Percentiles rank a stretch among this genome's conserved stretches.
phyloP scores from a whole-genome alignment of 2,113 vertebrate genomes.

The Zapus hudsonius region DNA sequence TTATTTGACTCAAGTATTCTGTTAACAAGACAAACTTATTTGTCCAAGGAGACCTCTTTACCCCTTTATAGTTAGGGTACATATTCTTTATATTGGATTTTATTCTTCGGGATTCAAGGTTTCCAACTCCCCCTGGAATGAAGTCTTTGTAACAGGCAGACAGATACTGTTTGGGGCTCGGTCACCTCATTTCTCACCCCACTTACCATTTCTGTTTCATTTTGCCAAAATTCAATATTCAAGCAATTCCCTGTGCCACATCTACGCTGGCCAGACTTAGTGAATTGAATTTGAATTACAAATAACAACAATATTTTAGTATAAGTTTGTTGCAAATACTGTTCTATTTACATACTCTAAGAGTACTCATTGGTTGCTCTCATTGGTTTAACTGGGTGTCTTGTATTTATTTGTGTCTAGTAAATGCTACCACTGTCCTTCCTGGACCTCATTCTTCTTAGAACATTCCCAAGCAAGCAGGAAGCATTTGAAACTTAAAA shows the following conservation, averaged over 20 bases:
- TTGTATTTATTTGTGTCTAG: background rate
- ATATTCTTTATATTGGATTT: conserved; percentile 28
- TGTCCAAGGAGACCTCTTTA: conserved; percentile 53
- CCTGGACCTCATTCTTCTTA: background rate
- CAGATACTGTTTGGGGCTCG: background rate
- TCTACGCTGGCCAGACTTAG: background rate
- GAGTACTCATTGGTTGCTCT: background rate
- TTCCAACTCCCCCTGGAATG: background rate
- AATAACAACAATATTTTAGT: background rate
- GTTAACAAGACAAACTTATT: conserved; percentile 66
- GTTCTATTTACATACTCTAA: background rate
- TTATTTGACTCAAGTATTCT: conserved; percentile 55
- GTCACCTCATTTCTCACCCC: no score
- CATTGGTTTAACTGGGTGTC: background rate
- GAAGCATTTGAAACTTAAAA: background rate
- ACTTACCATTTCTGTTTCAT: background rate
- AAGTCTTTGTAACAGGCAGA: background rate
- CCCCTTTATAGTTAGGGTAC: conserved; percentile 44
- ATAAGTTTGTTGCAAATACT: background rate
- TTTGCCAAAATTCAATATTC: background rate
- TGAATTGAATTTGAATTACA: conserved; percentile 39
- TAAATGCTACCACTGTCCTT: background rate
- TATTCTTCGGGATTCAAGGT: background rate
- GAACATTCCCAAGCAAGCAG: background rate
- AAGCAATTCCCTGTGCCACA: background rate